Percentiles rank a stretch among this genome's conserved stretches.
Evolutionary conservation across 2,113 vertebrate species (phyloP).

Genomic region (Plecturocebus donacophilus): DNA sequence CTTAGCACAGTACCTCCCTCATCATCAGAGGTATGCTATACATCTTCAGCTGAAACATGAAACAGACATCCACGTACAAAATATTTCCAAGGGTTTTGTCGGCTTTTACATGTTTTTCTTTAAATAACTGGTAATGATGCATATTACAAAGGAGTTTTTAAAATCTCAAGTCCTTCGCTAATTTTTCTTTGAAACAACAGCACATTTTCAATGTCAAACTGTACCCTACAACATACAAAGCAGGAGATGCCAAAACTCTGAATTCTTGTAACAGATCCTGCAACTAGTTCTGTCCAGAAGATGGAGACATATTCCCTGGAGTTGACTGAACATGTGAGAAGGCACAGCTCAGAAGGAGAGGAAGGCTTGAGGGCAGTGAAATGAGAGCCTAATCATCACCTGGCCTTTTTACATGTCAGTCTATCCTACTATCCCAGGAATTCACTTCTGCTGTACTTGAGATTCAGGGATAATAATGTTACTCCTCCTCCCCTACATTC

Average conservation of each 20-base stretch:
- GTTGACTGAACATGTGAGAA: not conserved
- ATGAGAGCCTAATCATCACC: not conserved
- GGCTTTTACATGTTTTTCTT: not conserved
- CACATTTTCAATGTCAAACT: not conserved
- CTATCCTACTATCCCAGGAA: not conserved
- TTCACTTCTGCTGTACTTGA: not conserved
- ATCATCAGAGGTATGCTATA: not conserved
- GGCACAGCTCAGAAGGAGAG: not conserved
- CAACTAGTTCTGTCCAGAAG: not conserved
- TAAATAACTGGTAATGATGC: not conserved
- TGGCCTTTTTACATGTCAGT: not conserved
- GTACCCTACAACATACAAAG: not conserved
- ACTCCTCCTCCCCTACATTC: not conserved
- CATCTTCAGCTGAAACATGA: not conserved
- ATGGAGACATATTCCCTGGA: not conserved
- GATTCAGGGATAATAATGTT: not conserved
- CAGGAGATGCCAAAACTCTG: not conserved
- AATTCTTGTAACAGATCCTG: not conserved
- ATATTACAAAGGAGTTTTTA: not conserved
- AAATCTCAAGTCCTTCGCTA: constrained; percentile 24
- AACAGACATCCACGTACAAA: not conserved
- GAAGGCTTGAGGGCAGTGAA: not conserved
- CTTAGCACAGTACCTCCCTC: not conserved
- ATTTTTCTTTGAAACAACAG: not conserved
- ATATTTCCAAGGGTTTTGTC: not conserved